A percentile compares a stretch with the other conserved stretches of the same genome.
These are phyloP conservation scores for Nematopogon swammerdamellus DNA, from an alignment of 2,888 invertebrate genomes.

Conservation along the genomic window DNA sequence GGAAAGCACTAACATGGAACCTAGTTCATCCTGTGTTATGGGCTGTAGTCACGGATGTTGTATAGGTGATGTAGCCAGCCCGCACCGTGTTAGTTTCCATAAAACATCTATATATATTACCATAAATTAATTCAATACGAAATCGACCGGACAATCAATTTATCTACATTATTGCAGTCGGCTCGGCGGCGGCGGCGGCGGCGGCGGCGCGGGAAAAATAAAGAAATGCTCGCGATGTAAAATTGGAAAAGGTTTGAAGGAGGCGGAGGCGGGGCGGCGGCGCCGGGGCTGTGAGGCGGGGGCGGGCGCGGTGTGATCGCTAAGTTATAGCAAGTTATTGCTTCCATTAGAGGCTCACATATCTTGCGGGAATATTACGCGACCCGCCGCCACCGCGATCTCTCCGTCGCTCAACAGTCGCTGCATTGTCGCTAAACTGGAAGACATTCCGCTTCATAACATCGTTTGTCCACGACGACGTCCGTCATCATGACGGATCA, in stretches of 20 bases:
- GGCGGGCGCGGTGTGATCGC: constrained; percentile 5
- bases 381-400: neutral
- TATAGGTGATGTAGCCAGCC: too few relatives aligned
- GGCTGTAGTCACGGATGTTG: too few relatives aligned
- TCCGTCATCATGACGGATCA: too few relatives aligned
- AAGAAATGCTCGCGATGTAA: constrained; percentile 3
- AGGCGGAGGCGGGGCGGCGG: neutral
- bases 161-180: constrained; percentile 16
- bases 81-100: too few relatives aligned
- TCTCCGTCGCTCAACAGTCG: neutral
- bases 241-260: constrained; percentile 3
- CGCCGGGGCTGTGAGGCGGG: too few relatives aligned
- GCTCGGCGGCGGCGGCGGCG: too few relatives aligned
- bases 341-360: constrained; percentile 9
- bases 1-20: too few relatives aligned
- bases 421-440: neutral
- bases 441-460: too few relatives aligned
- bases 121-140: constrained; percentile 44
- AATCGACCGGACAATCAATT: constrained; percentile 28
- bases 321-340: constrained; percentile 11
- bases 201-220: constrained; percentile 2
- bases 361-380: neutral
- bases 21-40: too few relatives aligned
- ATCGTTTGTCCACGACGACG: too few relatives aligned
- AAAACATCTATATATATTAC: too few relatives aligned